phyloP scores from a whole-genome alignment of 1,140 invertebrate species.

The Berghia stephanieae region DNA sequence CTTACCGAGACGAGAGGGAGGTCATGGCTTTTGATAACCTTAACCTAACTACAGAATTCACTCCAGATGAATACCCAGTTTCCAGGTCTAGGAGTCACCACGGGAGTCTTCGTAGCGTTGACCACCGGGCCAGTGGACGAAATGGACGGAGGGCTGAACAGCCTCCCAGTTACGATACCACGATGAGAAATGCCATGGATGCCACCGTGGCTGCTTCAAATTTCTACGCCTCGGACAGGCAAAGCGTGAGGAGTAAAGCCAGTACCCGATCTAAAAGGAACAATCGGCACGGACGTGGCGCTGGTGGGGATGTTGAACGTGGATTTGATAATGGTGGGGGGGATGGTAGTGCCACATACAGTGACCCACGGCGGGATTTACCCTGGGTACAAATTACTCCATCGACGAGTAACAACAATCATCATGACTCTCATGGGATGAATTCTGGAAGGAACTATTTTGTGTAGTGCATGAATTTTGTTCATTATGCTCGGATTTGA shows the following conservation, averaged over 20 bases:
- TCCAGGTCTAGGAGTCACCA: conserved; percentile 17
- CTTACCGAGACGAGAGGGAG: conserved; percentile 35
- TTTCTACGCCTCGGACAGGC: conserved; percentile 52
- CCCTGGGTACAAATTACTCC: conserved; percentile 64
- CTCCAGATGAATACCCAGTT: neutral
- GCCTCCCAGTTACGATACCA: conserved; percentile 59
- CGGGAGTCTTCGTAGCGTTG: conserved; percentile 23
- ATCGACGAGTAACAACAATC: conserved; percentile 40
- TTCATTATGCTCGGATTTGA: neutral
- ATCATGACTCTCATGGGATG: conserved; percentile 19
- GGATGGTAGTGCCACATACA: conserved; percentile 38
- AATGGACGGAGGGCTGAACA: conserved; percentile 48
- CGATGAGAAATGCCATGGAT: conserved; percentile 50
- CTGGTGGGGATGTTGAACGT: conserved; percentile 3
- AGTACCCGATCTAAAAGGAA: conserved; percentile 49
- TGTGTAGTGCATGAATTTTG: neutral
- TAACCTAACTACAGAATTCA: conserved; percentile 29
- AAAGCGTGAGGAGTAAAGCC: conserved; percentile 57
- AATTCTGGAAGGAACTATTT: conserved; percentile 4
- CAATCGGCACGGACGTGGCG: conserved; percentile 6
- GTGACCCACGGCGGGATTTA: conserved; percentile 40
- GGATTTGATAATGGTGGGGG: conserved; percentile 37
- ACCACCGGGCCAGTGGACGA: conserved; percentile 18
- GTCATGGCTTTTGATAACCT: conserved; percentile 41
- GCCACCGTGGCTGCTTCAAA: conserved; percentile 40